phyloP scores from a whole-genome alignment of 2,113 vertebrate genomes.

The Cebus imitator region DNA sequence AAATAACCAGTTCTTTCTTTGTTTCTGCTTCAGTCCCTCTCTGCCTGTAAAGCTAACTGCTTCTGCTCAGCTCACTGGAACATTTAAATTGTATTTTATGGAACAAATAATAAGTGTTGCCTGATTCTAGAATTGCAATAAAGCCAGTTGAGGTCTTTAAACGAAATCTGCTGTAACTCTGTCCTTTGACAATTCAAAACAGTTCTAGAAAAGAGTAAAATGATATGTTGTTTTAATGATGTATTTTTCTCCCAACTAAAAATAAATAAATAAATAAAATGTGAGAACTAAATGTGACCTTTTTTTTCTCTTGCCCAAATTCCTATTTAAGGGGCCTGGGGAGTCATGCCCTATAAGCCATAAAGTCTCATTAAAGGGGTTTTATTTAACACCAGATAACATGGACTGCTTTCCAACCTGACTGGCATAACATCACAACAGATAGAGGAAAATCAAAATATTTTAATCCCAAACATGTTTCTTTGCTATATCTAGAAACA shows the following conservation, averaged over 20 bases:
- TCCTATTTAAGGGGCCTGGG: no score
- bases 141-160: background rate
- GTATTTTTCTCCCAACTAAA: background rate
- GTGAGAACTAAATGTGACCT: no score
- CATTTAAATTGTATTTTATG: background rate
- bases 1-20: background rate
- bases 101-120: background rate
- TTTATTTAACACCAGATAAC: no score
- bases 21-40: background rate
- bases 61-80: background rate
- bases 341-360: no score
- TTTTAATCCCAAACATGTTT: no score
- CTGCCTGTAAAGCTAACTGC: background rate
- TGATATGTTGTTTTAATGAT: background rate
- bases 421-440: no score
- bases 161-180: background rate
- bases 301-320: no score
- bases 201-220: constrained; percentile 5
- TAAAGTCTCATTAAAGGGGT: no score
- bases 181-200: background rate
- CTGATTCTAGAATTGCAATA: background rate
- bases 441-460: no score
- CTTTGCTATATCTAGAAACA: no score
- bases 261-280: background rate
- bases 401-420: no score